Conservation (phyloP, 2,888 invertebrate genomes). For the Cerceris ruficornis region DNA sequence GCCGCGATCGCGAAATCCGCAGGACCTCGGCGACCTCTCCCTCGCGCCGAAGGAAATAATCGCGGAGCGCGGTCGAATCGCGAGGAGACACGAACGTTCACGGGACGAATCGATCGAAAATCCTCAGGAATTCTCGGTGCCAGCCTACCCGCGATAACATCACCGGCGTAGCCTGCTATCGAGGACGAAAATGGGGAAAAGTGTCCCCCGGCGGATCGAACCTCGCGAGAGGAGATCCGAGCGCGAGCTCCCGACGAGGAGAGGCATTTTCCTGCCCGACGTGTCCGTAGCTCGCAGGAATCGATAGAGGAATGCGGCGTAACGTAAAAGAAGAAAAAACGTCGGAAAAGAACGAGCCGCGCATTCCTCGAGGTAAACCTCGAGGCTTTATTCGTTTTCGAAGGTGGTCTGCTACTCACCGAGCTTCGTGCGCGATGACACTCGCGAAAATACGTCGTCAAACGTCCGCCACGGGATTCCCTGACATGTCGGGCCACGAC, state of each 20-base stretch:
- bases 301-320: slow-evolving; percentile 80
- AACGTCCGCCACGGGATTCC: slow-evolving; percentile 40
- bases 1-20: too few species aligned
- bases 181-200: neutral
- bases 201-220: neutral
- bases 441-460: slow-evolving; percentile 37
- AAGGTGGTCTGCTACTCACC: slow-evolving; percentile 57
- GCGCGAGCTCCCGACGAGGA: neutral
- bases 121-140: too few species aligned
- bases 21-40: too few species aligned
- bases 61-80: too few species aligned
- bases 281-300: slow-evolving; percentile 68
- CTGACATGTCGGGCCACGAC: slow-evolving; percentile 52
- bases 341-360: slow-evolving; percentile 46
- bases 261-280: slow-evolving; percentile 12
- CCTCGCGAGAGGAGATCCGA: neutral
- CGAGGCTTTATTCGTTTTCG: slow-evolving; percentile 38
- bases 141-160: too few species aligned
- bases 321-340: slow-evolving; percentile 74
- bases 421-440: slow-evolving; percentile 54
- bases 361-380: slow-evolving; percentile 69
- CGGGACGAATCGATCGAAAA: too few species aligned
- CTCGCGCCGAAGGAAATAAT: too few species aligned
- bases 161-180: too few species aligned
- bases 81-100: too few species aligned